Evolutionary conservation across 2,888 invertebrate genomes (phyloP).

Genomic region (Brachycybe producta): DNA sequence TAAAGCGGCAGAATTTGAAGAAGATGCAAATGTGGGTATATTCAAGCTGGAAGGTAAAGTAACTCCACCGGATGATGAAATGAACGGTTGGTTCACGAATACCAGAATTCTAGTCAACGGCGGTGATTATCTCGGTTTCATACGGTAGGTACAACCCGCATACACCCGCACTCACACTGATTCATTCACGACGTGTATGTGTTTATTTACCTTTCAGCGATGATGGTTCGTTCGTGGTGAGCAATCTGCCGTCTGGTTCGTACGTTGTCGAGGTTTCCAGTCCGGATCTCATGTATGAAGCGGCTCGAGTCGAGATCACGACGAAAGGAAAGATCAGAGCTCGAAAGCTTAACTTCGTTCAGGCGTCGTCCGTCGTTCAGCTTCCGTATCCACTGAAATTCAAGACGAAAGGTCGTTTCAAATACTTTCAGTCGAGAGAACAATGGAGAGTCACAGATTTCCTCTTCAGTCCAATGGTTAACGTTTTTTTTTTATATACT

Average conservation of each 20-base stretch:
- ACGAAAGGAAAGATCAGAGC: constrained; percentile 93
- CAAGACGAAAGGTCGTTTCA: constrained; percentile 63
- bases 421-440: constrained; percentile 85
- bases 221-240: constrained; percentile 80
- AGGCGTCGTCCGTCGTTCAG: constrained; percentile 77
- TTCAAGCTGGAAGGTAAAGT: constrained; percentile 71
- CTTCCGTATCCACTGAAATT: constrained; percentile 85
- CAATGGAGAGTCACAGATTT: constrained; percentile 96
- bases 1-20: constrained; percentile 28
- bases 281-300: constrained; percentile 84
- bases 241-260: constrained; percentile 79
- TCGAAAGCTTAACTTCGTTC: constrained; percentile 83
- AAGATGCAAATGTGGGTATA: constrained; percentile 42
- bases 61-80: constrained; percentile 50
- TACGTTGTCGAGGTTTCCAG: constrained; percentile 86
- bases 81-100: constrained; percentile 54
- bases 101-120: constrained; percentile 73
- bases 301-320: constrained; percentile 90
- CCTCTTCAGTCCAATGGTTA: constrained; percentile 85
- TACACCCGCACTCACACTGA: no score
- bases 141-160: constrained; percentile 41
- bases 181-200: no score
- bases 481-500: background rate
- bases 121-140: constrained; percentile 73
- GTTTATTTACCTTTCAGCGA: constrained; percentile 41